Percentiles rank a stretch among this genome's conserved stretches.
phyloP scores from a whole-genome alignment of 2,113 vertebrate genomes.

The Nanorana parkeri region DNA sequence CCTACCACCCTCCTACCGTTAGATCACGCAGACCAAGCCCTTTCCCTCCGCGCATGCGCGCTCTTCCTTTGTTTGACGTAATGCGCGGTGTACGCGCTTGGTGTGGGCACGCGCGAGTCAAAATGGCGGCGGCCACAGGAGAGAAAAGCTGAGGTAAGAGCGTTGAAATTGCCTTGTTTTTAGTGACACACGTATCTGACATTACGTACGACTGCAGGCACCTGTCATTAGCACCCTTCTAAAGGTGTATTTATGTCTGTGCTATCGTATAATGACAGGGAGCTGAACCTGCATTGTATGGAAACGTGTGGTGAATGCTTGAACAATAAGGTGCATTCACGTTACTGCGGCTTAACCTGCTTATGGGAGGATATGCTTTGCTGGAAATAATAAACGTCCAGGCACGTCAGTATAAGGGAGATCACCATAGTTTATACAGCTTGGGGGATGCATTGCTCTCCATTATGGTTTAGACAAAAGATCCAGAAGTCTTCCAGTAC shows the following conservation, averaged over 20 bases:
- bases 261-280: no score
- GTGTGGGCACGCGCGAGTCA: conserved; percentile 11
- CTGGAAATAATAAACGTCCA: no score
- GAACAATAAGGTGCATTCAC: background rate
- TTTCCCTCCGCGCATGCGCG: background rate
- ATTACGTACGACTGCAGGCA: no score
- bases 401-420: no score
- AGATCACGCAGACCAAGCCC: background rate
- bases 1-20: no score
- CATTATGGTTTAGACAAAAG: no score
- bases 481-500: no score
- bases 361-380: no score
- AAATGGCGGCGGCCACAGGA: conserved; percentile 52
- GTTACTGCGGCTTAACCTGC: no score
- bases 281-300: background rate
- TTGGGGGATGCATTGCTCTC: background rate
- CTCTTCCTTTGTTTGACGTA: conserved; percentile 18
- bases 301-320: background rate
- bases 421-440: background rate
- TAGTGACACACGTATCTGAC: background rate
- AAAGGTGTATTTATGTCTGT: background rate
- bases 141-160: conserved; percentile 38
- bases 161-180: background rate
- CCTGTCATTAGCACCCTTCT: background rate
- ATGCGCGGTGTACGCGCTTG: background rate